These are phyloP conservation scores for Zeus faber DNA, from an alignment of 2,113 vertebrate species.

Conservation along the genomic window DNA sequence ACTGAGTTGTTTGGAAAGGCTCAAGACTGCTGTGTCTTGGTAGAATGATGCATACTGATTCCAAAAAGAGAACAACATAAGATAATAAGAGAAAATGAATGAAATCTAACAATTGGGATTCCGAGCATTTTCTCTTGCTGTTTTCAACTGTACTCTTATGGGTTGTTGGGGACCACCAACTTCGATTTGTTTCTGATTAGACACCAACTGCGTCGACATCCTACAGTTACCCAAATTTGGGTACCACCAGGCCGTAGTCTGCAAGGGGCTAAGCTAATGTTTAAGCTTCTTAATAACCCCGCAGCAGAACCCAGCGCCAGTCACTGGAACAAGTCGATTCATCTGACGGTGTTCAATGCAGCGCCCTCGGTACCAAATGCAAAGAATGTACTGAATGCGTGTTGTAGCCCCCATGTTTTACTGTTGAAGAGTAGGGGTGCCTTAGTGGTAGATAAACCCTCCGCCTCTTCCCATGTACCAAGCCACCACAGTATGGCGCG, in stretches of 20 bases:
- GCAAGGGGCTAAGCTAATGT: too few relatives aligned
- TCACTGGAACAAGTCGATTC: too few relatives aligned
- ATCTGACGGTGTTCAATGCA: slow-evolving; percentile 14
- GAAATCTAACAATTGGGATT: not conserved
- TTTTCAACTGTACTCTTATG: not conserved
- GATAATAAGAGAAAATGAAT: not conserved
- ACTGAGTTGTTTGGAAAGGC: too few relatives aligned
- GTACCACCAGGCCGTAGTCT: too few relatives aligned
- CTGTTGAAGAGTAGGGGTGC: slow-evolving; percentile 18
- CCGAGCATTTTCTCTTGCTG: not conserved
- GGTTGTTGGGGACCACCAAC: too few relatives aligned
- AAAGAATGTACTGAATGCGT: slow-evolving; percentile 47
- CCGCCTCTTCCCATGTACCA: slow-evolving; percentile 19
- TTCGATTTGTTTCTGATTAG: too few relatives aligned
- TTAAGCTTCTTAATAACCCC: too few relatives aligned
- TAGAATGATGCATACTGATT: too few relatives aligned
- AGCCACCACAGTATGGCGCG: slow-evolving; percentile 14
- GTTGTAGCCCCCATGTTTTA: slow-evolving; percentile 34
- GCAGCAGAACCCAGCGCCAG: too few relatives aligned
- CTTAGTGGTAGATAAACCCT: slow-evolving; percentile 28
- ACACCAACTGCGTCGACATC: too few relatives aligned
- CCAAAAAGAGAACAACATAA: not conserved
- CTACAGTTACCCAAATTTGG: too few relatives aligned
- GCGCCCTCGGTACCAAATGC: slow-evolving; percentile 13
- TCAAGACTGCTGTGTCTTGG: too few relatives aligned